Evolutionary conservation across 1,140 invertebrate species (phyloP).

Genomic region (Coptotermes formosanus): DNA sequence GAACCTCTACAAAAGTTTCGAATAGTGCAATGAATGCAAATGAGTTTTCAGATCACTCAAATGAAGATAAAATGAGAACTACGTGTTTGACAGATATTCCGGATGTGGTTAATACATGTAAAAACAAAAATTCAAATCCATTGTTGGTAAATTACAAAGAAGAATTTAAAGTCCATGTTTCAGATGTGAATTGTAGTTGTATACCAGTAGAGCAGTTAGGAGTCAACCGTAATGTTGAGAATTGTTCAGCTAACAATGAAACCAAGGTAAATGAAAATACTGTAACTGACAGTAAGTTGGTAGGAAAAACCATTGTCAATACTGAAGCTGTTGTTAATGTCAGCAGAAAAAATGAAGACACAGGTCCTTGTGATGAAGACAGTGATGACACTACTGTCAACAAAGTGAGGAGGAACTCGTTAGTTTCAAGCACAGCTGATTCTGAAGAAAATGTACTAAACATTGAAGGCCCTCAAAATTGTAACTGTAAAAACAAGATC

Average conservation of each 20-base stretch:
- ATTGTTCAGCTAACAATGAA: no score
- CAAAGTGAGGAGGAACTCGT: not conserved
- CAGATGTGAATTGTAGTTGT: no score
- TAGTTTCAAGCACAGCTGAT: not conserved
- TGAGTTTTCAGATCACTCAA: not conserved
- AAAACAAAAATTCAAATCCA: not conserved
- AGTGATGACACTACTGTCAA: not conserved
- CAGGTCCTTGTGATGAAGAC: not conserved
- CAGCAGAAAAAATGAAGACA: no score
- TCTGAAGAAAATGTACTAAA: not conserved
- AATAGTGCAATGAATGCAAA: not conserved
- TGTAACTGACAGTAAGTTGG: not conserved
- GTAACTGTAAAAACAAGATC: not conserved
- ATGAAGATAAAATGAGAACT: not conserved
- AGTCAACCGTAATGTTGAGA: no score
- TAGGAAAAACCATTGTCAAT: not conserved
- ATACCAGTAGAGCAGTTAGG: no score
- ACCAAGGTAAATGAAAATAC: conserved; percentile 31
- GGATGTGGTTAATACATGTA: not conserved
- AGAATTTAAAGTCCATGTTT: not conserved
- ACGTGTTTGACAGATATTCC: not conserved
- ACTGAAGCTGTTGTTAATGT: no score
- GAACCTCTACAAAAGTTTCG: not conserved
- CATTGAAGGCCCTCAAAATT: not conserved
- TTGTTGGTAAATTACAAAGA: conserved; percentile 31